Percentiles rank a stretch among this genome's conserved stretches.
Conservation (phyloP, 2,113 vertebrate species). For the Vanacampus margaritifer region DNA sequence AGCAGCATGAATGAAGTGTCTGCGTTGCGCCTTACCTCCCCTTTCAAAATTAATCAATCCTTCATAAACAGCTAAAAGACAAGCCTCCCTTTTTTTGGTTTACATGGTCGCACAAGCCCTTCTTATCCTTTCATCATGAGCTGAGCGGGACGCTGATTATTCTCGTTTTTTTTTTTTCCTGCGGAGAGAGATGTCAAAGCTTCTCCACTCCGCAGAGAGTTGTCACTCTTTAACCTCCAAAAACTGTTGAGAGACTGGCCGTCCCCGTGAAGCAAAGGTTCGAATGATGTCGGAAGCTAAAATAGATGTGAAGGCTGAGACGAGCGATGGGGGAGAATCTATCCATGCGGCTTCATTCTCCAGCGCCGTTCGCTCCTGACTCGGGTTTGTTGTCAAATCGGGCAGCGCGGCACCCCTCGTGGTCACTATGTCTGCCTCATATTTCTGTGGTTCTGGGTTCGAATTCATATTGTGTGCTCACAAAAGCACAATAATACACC, state of each 20-base stretch:
- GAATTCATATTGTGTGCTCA: neutral
- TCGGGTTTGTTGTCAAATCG: neutral
- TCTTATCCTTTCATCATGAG: constrained; percentile 59
- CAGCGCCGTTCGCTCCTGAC: neutral
- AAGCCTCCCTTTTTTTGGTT: constrained; percentile 18
- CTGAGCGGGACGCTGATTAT: constrained; percentile 51
- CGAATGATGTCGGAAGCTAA: constrained; percentile 12
- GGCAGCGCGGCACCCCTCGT: neutral
- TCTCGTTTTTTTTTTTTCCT: constrained; percentile 13
- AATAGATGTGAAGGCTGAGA: constrained; percentile 24
- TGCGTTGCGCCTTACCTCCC: constrained; percentile 19
- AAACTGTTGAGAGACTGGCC: constrained; percentile 25
- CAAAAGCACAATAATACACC: too few species aligned
- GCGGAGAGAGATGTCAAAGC: constrained; percentile 5
- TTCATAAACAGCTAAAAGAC: constrained; percentile 58
- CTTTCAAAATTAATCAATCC: constrained; percentile 56
- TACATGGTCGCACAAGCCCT: constrained; percentile 24
- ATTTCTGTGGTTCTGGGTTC: neutral
- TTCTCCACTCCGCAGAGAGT: constrained; percentile 26
- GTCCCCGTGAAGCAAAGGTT: constrained; percentile 14
- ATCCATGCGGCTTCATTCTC: neutral
- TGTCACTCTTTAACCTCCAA: constrained; percentile 41
- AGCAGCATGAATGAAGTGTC: constrained; percentile 26
- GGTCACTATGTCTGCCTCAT: neutral
- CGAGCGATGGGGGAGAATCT: neutral